Percentiles rank a stretch among this genome's conserved stretches.
phyloP scores from a whole-genome alignment of 2,888 invertebrate species.

The Melieria picta region DNA sequence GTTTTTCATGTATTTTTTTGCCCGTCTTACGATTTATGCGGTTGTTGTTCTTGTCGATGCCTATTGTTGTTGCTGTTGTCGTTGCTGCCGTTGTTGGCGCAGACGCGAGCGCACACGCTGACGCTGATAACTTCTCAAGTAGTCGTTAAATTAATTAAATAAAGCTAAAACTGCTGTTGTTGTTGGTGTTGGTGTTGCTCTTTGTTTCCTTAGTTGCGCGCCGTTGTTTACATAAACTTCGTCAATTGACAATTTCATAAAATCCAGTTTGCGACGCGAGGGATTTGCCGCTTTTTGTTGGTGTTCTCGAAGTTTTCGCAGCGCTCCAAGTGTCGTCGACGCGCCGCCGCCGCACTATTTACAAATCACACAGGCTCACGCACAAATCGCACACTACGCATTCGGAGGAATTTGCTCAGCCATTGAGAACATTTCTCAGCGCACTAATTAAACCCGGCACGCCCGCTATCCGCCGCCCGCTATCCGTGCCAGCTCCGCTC shows the following conservation, averaged over 20 bases:
- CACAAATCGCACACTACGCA: too few species aligned
- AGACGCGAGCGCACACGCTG: neutral
- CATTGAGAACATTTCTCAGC: too few species aligned
- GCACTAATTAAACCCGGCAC: too few species aligned
- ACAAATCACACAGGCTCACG: too few species aligned
- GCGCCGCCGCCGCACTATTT: too few species aligned
- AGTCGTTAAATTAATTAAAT: slow-evolving; percentile 62
- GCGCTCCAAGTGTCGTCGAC: too few species aligned
- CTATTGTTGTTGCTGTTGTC: slow-evolving; percentile 1
- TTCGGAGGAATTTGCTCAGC: too few species aligned
- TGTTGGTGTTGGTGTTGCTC: slow-evolving; percentile 8
- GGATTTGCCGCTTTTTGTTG: neutral
- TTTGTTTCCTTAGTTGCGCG: neutral
- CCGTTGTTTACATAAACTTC: neutral
- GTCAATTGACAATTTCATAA: neutral
- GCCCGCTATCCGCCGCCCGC: too few species aligned
- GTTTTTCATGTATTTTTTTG: slow-evolving; percentile 54
- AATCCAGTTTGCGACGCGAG: neutral
- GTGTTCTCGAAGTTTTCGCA: neutral
- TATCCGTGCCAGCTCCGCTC: too few species aligned
- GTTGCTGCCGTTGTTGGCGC: neutral
- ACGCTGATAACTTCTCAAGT: slow-evolving; percentile 56
- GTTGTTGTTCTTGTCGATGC: neutral
- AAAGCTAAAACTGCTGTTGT: slow-evolving; percentile 34
- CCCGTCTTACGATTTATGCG: slow-evolving; percentile 5